Conservation (phyloP, 1,140 invertebrate genomes). For the Caenorhabditis tropicalis region DNA sequence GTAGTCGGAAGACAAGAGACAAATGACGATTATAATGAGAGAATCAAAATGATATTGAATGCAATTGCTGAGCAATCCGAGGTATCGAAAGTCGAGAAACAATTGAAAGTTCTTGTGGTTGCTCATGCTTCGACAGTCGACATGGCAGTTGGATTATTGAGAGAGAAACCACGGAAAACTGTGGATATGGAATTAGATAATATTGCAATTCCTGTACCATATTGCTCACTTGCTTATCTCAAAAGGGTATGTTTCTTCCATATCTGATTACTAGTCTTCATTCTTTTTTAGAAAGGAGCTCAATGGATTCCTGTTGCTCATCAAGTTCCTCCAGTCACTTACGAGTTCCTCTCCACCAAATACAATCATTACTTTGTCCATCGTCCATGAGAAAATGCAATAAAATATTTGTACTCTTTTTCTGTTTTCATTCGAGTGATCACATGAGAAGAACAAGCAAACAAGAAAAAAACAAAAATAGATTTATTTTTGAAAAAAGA, state of each 20-base stretch:
- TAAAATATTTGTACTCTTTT: too few relatives aligned
- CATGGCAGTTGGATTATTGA: slow-evolving; percentile 57
- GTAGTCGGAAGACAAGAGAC: slow-evolving; percentile 30
- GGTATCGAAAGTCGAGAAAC: not conserved
- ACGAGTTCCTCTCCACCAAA: slow-evolving; percentile 8
- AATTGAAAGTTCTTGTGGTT: slow-evolving; percentile 54
- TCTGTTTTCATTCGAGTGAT: too few relatives aligned
- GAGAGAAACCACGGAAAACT: slow-evolving; percentile 41
- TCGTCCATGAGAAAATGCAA: not conserved
- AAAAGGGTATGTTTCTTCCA: not conserved
- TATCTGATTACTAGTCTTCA: too few relatives aligned
- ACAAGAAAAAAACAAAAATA: too few relatives aligned
- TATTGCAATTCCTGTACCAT: slow-evolving; percentile 56
- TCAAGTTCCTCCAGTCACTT: slow-evolving; percentile 1
- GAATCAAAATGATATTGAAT: slow-evolving; percentile 51
- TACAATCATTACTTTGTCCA: slow-evolving; percentile 33
- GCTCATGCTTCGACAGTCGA: slow-evolving; percentile 64
- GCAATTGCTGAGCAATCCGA: slow-evolving; percentile 47
- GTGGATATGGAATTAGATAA: slow-evolving; percentile 49
- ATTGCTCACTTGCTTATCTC: slow-evolving; percentile 38
- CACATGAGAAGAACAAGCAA: too few relatives aligned
- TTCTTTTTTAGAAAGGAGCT: not conserved
- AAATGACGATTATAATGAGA: slow-evolving; percentile 53
- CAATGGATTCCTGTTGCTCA: slow-evolving; percentile 10
- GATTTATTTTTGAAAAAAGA: too few relatives aligned